Evolutionary conservation across 2,113 vertebrate species (phyloP), one percentile per base, ranked within the genome.

Genomic region (Aix galericulata): DNA sequence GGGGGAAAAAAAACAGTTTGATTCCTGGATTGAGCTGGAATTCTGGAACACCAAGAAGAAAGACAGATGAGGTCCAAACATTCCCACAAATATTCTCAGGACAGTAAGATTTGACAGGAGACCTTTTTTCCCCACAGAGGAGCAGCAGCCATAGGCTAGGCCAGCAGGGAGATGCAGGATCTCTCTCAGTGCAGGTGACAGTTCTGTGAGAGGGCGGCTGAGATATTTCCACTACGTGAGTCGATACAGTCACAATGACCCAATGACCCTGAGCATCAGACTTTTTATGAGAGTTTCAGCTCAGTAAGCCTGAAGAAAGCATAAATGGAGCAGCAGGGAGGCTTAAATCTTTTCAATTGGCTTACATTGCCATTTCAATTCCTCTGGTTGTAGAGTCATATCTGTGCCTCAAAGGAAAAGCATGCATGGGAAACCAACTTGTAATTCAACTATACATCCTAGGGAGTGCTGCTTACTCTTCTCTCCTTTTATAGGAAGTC

Each of bases 231-330:
- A 12, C 46, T 48, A 48, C 11, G 46, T 34, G 36, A 36, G 36
- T 5, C 44, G 20, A 60, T 15, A 44, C 7, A 31, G 84, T 25
- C 25, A 17, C 44, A 15, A 13, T 10, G n/a, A 46, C 38, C 17
- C 67, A 69, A 27, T 4, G 20, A 62, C 42, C n/a, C 25, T 0
- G 0, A 52, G 73, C 40, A 32, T 31, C 52, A 27, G 22, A 62
- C n/a, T 26, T 52, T 79, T 50, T 25, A 38, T 31, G 4, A 75
- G 27, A 48, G 46, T 22, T 46, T 15, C 79, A 77, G 40, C 52
- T 76, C 46, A 67, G 29, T 34, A n/a, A 50, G 17, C 46, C 40
- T 77, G 40, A 77, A 77, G 13, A 52, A 64, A 53, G 25, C 17
- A 42, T 8, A 68, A 84, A 81, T 4, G 64, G 36, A 91, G 53